Base-by-base conservation (phyloP, 2,113 vertebrate genomes). In the Chaenocephalus aceratus region DNA sequence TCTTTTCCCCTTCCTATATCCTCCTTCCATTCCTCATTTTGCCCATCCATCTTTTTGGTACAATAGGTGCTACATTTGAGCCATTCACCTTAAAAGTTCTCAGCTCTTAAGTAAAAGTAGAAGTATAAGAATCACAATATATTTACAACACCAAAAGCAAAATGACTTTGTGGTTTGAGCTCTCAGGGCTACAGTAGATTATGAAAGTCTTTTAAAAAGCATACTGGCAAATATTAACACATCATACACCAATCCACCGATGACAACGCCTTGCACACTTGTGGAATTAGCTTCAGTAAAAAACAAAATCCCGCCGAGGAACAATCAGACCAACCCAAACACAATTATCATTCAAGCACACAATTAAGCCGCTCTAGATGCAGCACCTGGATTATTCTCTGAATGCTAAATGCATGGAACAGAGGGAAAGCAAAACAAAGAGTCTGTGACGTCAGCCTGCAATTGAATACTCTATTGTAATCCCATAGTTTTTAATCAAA, bases 401-500 rank as follows among this genome's bases (percentile, higher is more conserved):
- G 69, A 80, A 86, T 79, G 74, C 75, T 69, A 36, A 36, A 79
- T 74, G 75, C 72, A 78, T 12, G 34, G 54, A 84, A 75, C 79
- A 74, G 61, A 18, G 56, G 74, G 58, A 77, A 72, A 79, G 79
- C 72, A 78, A 83, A 88, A 89, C 81, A 88, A 80, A 86, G 76
- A 81, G 80, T 89, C 49, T 16, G 80, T 49, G 36, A 86, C 75
- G 41, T 62, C 78, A 81, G 78, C 77, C 72, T 65, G 61, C 82
- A 89, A 81, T 91, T 58, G 61, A 91, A 91, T 90, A 84, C 87
- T 84, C 76, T 53, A 81, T 89, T 93, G 89, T 93, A 84, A 87
- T 87, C 90, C 78, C 72, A 74, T 79, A 70, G 86, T 83, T 93
- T 93, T 92, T 92, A 94, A 93, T 92, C 90, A 93, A 91, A 89